Base-by-base conservation (phyloP, 2,113 vertebrate genomes). In the Pteronura brasiliensis region DNA sequence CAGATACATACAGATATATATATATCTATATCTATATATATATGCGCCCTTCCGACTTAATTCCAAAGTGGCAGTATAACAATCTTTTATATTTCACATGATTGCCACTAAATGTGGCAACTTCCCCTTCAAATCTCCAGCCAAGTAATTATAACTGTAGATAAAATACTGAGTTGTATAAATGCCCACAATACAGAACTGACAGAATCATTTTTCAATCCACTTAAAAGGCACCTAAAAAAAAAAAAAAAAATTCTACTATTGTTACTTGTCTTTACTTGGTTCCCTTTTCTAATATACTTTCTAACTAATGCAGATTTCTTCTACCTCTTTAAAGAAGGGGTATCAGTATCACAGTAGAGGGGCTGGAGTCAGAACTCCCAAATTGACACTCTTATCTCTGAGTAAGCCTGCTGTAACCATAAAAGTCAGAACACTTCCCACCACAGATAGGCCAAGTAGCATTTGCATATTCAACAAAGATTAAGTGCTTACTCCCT, bases 111-210 rank as follows among this genome's bases (percentile, higher is more conserved):
- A 95, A 36, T 88, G 11, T 90, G 42, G 27, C 44, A 95, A 95
- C 18, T 69, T 95, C 77, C 47, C 34, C 23, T 47, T 90, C 36
- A 71, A 87, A 72, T 87, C 93, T 81, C 69, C 47, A 95, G 71
- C 63, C 76, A 95, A 95, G 42, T 91, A 72, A 93, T 87, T 93
- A 57, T 49, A 94, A 44, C 25, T 82, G 29, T 42, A 88, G 36
- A 87, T 71, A 92, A 91, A 95, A 95, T 63, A 93, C 3, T 55
- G 21, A 93, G 42, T 31, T 80, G 47, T 42, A 88, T 39, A 89
- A 93, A 96, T 55, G 72, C 10, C 76, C 21, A 57, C 47, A 47
- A 86, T 80, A 59, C 0, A 94, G 36, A 96, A 91, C 3, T 88
- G 55, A 92, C 47, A 47, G 83, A 88, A 69, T 69, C 84, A 76